Base-by-base conservation (phyloP, 2,797 vertebrate species). In the Spinus olivaceus region DNA sequence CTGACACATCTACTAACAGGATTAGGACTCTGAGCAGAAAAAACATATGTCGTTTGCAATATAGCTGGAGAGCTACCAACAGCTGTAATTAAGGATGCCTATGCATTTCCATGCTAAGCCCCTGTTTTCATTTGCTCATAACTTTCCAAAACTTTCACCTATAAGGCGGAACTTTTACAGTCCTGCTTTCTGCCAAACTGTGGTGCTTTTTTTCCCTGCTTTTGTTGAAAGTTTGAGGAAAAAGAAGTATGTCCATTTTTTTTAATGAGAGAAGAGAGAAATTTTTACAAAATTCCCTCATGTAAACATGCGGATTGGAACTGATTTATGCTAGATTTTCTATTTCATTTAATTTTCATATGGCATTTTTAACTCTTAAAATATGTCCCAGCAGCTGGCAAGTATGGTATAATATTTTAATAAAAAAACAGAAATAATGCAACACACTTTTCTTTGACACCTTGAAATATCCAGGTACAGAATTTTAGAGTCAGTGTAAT, bases 61-160 rank as follows among this genome's bases (percentile, higher is more conserved):
- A 87, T 27, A 94, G 77, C 77, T 96, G 95, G 93, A 96, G 93
- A 88, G 70, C 83, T 93, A 94, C 96, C 94, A 95, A 90, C 56
- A 64, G 56, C 74, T 93, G 86, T 92, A 96, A 96, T 95, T 96
- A 95, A 84, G 92, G 83, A 93, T 92, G 93, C 90, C 86, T 85
- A 93, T 96, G 94, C 56, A 95, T 92, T 96, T 95, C 96, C 81
- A 93, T 42, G 61, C 78, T 95, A 95, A 94, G 88, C 60, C 86
- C 27, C 81, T 86, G 81, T 94, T 96, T 96, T 96, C 90, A 73
- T 88, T 92, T 82, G 77, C 86, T 95, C 90, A 70, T 92, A 87
- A 94, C 71, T 94, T 95, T 95, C 92, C 94, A 92, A 95, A 96
- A 86, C 88, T 94, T 94, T 90, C 93, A 95, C 94, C 81, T 93